A percentile compares a stretch with the other conserved stretches of the same genome.
Evolutionary conservation across 2,113 vertebrate genomes (phyloP).

Genomic region (Chunga burmeisteri): DNA sequence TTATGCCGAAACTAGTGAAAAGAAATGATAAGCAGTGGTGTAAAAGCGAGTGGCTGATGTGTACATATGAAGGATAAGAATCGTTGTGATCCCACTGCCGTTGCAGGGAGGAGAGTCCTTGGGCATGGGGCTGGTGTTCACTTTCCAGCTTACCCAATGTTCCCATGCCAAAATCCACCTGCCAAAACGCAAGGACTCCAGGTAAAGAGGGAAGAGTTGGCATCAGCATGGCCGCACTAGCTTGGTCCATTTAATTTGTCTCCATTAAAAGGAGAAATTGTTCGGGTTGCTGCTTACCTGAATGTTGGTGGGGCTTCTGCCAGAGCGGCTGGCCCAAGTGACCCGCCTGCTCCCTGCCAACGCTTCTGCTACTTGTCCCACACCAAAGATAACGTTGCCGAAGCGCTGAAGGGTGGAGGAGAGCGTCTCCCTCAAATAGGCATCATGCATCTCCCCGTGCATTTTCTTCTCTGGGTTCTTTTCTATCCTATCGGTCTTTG

Average conservation of each 20-base stretch:
- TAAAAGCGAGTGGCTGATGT: neutral
- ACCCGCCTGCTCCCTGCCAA: neutral
- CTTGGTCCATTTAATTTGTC: neutral
- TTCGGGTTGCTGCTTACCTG: neutral
- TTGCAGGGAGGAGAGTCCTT: too few species aligned
- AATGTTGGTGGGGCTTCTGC: neutral
- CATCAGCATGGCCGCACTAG: too few species aligned
- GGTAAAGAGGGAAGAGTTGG: neutral
- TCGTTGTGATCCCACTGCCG: accelerated
- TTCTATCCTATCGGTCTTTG: accelerated
- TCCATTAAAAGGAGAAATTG: neutral
- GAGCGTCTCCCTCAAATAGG: neutral
- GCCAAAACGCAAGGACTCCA: neutral
- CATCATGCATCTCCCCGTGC: accelerated
- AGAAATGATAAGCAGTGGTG: neutral
- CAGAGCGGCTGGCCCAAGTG: neutral
- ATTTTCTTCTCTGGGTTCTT: neutral
- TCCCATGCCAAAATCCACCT: neutral
- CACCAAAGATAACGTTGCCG: neutral
- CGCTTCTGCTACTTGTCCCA: neutral
- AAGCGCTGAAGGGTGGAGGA: neutral
- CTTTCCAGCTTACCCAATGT: neutral
- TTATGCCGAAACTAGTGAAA: neutral
- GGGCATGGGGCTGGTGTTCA: neutral
- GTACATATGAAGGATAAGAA: neutral